phyloP scores from a whole-genome alignment of 1,140 invertebrate species.

The Zeugodacus cucurbitae region DNA sequence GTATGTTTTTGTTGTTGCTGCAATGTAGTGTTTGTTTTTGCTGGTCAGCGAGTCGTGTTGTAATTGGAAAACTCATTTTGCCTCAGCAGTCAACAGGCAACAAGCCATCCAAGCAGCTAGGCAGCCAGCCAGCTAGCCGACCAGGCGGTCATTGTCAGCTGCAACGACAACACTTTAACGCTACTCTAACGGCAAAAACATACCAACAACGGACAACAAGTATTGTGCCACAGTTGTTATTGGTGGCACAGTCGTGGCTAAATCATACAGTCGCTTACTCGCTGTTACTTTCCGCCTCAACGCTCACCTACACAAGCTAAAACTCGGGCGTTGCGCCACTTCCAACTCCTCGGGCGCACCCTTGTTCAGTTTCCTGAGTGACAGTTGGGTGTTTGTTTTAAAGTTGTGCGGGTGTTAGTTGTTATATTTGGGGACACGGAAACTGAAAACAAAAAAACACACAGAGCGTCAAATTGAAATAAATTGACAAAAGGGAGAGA shows the following conservation, averaged over 20 bases:
- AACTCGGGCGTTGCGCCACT: not conserved
- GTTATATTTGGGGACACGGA: not conserved
- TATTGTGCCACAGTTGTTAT: not conserved
- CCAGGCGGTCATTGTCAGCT: constrained; percentile 11
- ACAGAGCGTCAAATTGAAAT: constrained; percentile 56
- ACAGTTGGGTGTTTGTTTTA: constrained; percentile 19
- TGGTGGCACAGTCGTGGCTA: constrained; percentile 19
- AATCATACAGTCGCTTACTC: constrained; percentile 27
- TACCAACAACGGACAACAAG: not conserved
- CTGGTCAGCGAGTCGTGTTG: constrained; percentile 20
- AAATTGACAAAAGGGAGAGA: constrained; percentile 55
- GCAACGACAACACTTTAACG: not conserved
- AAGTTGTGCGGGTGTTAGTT: constrained; percentile 8
- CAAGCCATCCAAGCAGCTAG: not conserved
- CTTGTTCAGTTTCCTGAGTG: not conserved
- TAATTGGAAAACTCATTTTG: constrained; percentile 29
- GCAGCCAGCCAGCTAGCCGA: not conserved
- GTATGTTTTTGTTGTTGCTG: too few relatives aligned
- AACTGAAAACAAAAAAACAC: not conserved
- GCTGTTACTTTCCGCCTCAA: constrained; percentile 14
- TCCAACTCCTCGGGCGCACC: not conserved
- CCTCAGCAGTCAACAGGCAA: not conserved
- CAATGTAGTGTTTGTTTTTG: not conserved
- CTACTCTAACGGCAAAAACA: not conserved
- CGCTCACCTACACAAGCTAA: not conserved